These are phyloP conservation scores for Zapornia atra DNA, from an alignment of 2,113 vertebrate species.

Conservation along the genomic window DNA sequence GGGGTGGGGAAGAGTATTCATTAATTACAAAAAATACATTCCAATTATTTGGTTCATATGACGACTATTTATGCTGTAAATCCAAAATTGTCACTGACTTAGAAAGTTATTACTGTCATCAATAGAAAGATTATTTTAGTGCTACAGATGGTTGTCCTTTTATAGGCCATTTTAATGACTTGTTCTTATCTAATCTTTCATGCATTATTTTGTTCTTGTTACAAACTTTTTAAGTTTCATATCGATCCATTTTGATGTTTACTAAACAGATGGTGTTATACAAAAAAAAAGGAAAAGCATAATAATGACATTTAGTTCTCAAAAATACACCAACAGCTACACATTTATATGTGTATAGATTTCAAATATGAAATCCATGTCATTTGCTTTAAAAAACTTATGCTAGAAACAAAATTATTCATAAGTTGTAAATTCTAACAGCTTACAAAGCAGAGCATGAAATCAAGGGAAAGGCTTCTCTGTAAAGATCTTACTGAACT, in stretches of 20 bases:
- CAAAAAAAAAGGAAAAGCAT: constrained; percentile 46
- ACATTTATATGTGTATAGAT: constrained; percentile 15
- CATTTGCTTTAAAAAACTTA: not conserved
- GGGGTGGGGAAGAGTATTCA: not conserved
- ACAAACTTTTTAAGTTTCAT: constrained; percentile 74
- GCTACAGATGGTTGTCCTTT: constrained; percentile 78
- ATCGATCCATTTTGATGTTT: constrained; percentile 76
- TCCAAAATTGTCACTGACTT: constrained; percentile 56
- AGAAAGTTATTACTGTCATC: constrained; percentile 70
- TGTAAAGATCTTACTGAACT: not conserved
- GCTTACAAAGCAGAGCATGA: constrained; percentile 6
- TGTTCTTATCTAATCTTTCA: constrained; percentile 77
- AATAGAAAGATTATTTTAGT: constrained; percentile 63
- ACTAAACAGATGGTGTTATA: constrained; percentile 77
- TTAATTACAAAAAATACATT: constrained; percentile 57
- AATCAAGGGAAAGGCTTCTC: constrained; percentile 21
- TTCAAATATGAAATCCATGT: constrained; percentile 40
- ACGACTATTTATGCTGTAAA: constrained; percentile 62
- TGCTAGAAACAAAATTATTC: constrained; percentile 20
- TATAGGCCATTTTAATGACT: constrained; percentile 77
- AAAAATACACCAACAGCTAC: constrained; percentile 40
- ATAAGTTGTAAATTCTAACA: constrained; percentile 35
- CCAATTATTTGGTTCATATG: constrained; percentile 49
- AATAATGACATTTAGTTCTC: constrained; percentile 59
- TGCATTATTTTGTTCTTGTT: constrained; percentile 73